Evolutionary conservation across 1,140 invertebrate species (phyloP), one percentile per base, ranked within the genome.

Genomic region (Dendroctonus ponderosae): DNA sequence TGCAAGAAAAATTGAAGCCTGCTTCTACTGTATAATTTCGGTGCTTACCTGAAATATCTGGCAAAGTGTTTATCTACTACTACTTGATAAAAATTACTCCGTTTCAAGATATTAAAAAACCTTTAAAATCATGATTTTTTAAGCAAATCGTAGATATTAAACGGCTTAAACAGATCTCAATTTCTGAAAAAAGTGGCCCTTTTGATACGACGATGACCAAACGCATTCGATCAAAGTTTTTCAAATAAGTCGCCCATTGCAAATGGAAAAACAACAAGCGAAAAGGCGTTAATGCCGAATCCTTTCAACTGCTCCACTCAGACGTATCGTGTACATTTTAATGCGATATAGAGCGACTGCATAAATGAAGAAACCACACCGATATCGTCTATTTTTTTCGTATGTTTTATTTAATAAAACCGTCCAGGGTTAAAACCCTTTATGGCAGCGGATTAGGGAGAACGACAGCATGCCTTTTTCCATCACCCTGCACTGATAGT

Each of bases 301-400:
- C 53, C 53, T 3, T 56, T 8, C 38, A 56, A 56, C 53, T 56
- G 53, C 38, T 39, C 9, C 53, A 39, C 53, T 56, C 53, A 56
- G 53, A 56, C 53, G 53, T 56, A 56, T 56, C 14, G 14, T 37
- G 7, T 56, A 56, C 53, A 38, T 56, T 56, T 56, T 56, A 56
- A 56, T 56, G 53, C 53, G 53, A 56, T 56, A 56, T 56, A 56
- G 26, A 56, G 15, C 53, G 53, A 38, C 53, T 56, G 53, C 15
- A 56, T 56, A 56, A 56, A 26, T 39, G 39, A 14, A 40, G 40
- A 56, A 56, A 56, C 53, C 53, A 56, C 53, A 56, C 53, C 26
- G 26, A 26, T 26, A 26, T 26, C 43, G 8, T 46, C 12, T 4
- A 46, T 46, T 46, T 46, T 46, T 46, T 46, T 11, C n/a, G 8